Evolutionary conservation across 2,797 vertebrate species (phyloP).

Genomic region (Eulemur albifrons): DNA sequence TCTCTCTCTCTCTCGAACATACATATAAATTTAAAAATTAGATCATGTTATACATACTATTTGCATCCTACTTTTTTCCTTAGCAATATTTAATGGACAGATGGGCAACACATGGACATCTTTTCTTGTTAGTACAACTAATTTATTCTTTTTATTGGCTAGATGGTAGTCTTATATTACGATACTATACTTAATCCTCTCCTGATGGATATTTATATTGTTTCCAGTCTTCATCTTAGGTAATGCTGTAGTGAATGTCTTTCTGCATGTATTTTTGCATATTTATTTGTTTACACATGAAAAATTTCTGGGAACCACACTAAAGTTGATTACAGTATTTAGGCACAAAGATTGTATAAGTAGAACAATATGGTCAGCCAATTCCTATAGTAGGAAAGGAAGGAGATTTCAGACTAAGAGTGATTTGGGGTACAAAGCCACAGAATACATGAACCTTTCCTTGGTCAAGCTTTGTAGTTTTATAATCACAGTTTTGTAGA

Average conservation of each 20-base stretch:
- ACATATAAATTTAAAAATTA: not conserved
- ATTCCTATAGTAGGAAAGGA: not conserved
- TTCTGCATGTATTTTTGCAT: not conserved
- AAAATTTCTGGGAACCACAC: not conserved
- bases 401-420: not conserved
- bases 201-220: not conserved
- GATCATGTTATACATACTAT: not conserved
- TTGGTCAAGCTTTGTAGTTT: not conserved
- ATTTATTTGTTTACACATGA: not conserved
- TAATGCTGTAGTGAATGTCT: not conserved
- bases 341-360: not conserved
- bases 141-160: not conserved
- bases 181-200: not conserved
- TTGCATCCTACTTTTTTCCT: not conserved
- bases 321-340: not conserved
- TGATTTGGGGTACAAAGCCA: not conserved
- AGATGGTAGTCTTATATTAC: not conserved
- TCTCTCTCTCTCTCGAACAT: not conserved
- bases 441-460: not conserved
- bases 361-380: not conserved
- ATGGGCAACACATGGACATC: no score
- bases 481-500: not conserved
- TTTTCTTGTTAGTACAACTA: not conserved
- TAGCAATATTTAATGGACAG: not conserved
- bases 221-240: not conserved